phyloP scores from a whole-genome alignment of 2,888 invertebrate species.

The Drosophila ochracea region DNA sequence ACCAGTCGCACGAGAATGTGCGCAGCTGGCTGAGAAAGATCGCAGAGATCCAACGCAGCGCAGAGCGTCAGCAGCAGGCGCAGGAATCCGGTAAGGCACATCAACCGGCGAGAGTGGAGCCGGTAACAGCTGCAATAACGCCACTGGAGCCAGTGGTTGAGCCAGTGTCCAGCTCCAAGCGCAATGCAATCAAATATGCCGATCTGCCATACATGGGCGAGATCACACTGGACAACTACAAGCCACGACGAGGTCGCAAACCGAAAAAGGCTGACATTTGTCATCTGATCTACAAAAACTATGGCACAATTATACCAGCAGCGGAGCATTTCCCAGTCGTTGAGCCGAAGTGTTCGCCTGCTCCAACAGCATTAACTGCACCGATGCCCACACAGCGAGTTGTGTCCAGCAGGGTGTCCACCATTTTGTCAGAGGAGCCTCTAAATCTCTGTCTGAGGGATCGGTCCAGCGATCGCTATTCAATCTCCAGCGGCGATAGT shows the following conservation, averaged over 20 bases:
- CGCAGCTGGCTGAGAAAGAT: constrained; percentile 91
- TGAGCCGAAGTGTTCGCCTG: constrained; percentile 9
- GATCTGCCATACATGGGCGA: constrained; percentile 97
- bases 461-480: constrained; percentile 83
- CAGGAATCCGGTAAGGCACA: constrained; percentile 28
- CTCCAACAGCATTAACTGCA: neutral
- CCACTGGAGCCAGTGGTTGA: constrained; percentile 1
- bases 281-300: constrained; percentile 95
- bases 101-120: constrained; percentile 2
- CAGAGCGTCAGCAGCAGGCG: constrained; percentile 68
- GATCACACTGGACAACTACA: constrained; percentile 94
- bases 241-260: constrained; percentile 93
- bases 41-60: constrained; percentile 88
- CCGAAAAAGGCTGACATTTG: constrained; percentile 97
- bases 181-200: constrained; percentile 89
- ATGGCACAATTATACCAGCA: constrained; percentile 92
- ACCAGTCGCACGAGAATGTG: constrained; percentile 88
- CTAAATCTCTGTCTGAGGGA: constrained; percentile 94
- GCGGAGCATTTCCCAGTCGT: constrained; percentile 14
- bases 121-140: neutral
- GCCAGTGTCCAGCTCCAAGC: constrained; percentile 66
- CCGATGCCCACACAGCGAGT: constrained; percentile 5
- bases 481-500: constrained; percentile 83
- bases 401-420: neutral
- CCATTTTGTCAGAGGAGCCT: constrained; percentile 88